Percentiles rank a stretch among this genome's conserved stretches.
phyloP scores from a whole-genome alignment of 30 jellyfish, hydroid and myxozoan genomes.

The Clytia hemisphaerica region DNA sequence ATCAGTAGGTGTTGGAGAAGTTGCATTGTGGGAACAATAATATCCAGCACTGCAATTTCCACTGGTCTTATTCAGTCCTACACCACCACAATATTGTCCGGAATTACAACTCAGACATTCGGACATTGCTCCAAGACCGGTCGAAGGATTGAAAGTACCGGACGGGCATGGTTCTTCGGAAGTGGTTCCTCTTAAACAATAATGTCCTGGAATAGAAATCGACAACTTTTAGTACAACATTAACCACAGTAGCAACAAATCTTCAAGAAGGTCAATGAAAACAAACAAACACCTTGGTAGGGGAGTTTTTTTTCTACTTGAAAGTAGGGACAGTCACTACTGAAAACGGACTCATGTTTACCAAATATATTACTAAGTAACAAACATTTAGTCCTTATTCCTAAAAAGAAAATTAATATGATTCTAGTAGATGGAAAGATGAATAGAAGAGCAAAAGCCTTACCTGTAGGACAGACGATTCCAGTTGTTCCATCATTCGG shows the following conservation, averaged over 20 bases:
- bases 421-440: too few species aligned
- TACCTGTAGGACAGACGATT: slow-evolving; percentile 73
- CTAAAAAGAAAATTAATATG: too few species aligned
- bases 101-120: slow-evolving; percentile 77
- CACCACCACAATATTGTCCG: slow-evolving; percentile 72
- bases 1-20: slow-evolving; percentile 59
- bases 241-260: too few species aligned
- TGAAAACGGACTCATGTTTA: too few species aligned
- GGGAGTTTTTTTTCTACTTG: too few species aligned
- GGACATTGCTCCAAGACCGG: slow-evolving; percentile 54
- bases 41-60: slow-evolving; percentile 88
- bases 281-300: too few species aligned
- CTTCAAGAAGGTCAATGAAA: too few species aligned
- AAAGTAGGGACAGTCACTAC: too few species aligned
- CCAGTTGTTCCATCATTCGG: slow-evolving; percentile 91
- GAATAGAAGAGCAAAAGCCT: not conserved
- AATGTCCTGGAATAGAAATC: slow-evolving; percentile 77
- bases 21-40: slow-evolving; percentile 64
- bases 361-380: too few species aligned
- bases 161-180: slow-evolving; percentile 68
- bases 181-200: slow-evolving; percentile 86
- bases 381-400: too few species aligned
- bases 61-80: slow-evolving; percentile 67
- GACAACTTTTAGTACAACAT: too few species aligned
- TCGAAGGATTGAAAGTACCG: slow-evolving; percentile 84